Base-by-base conservation (phyloP, 2,797 vertebrate species). In the Rousettus madagascariensis region DNA sequence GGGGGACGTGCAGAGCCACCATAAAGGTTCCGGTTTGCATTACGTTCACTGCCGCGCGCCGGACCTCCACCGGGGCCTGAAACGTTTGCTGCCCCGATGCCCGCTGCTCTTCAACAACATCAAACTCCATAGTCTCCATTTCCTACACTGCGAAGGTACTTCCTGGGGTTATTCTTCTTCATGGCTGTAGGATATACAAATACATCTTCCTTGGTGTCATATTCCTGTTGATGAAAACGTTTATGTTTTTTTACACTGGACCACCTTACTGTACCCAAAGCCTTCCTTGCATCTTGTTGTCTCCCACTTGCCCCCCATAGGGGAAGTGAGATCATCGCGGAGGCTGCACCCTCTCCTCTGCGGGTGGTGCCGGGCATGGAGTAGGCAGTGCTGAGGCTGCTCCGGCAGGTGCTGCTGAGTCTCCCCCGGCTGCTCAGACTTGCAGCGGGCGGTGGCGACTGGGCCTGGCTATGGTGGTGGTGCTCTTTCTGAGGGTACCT, bases 401-500 rank as follows among this genome's bases (percentile, higher is more conserved):
- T 46, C 46, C 2, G 2, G 16, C 11, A 6, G 6, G 43, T 3
- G 3, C 46, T 4, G 2, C 22, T 4, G 24, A 22, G 8, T 30
- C n/a, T 51, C 3, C 2, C 33, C 65, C 1, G 3, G 7, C 7
- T 20, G 33, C 26, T 7, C 2, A 0, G 43, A 43, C 26, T 1
- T 49, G 49, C 49, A 16, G 17, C 2, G 3, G 12, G 11, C 49
- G 24, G 3, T 19, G 12, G 59, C 16, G 13, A 22, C 28, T 24
- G 19, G 26, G 3, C 16, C 2, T 12, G 33, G 2, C 10, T 33
- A 9, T 0, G 3, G 3, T 1, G 0, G 24, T 43, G 24, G 8
- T 0, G 9, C 36, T 2, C 19, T 0, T 8, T 13, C 6, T 2
- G 5, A 6, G 1, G 36, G 46, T 71, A 15, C 12, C 5, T 10